These are phyloP conservation scores for Argyresthia goedartella DNA, from an alignment of 2,888 invertebrate genomes.

Conservation along the genomic window DNA sequence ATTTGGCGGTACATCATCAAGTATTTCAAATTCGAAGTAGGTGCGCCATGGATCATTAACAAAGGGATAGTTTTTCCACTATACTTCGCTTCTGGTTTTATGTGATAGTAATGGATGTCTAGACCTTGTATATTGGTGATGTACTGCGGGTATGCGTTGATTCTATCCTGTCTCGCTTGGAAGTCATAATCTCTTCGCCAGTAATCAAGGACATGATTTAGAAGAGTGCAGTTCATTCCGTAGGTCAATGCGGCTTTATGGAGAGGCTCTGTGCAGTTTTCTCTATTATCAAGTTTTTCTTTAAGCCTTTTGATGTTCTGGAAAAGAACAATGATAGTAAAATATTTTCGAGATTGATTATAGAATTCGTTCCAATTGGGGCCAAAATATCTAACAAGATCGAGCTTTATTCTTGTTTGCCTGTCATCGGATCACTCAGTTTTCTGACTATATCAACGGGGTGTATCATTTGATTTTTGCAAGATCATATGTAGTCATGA, in stretches of 20 bases:
- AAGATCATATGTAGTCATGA: too few species aligned
- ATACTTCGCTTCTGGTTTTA: slow-evolving; percentile 56
- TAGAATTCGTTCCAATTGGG: too few species aligned
- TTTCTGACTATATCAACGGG: too few species aligned
- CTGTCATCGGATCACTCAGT: too few species aligned
- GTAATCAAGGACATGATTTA: slow-evolving; percentile 77
- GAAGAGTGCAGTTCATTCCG: slow-evolving; percentile 81
- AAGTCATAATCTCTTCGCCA: slow-evolving; percentile 84
- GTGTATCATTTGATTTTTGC: too few species aligned
- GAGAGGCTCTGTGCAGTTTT: slow-evolving; percentile 50
- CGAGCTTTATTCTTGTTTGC: too few species aligned
- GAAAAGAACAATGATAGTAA: not conserved
- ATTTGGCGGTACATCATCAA: not conserved
- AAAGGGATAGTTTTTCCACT: slow-evolving; percentile 2
- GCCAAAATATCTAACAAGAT: not conserved
- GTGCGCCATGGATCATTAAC: slow-evolving; percentile 50
- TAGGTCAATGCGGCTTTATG: slow-evolving; percentile 81
- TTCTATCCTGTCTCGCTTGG: slow-evolving; percentile 71
- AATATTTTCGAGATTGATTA: too few species aligned
- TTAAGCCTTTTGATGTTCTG: not conserved
- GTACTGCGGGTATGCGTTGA: slow-evolving; percentile 84
- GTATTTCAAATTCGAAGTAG: slow-evolving; percentile 14
- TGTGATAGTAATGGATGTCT: slow-evolving; percentile 82
- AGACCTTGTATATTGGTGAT: slow-evolving; percentile 80
- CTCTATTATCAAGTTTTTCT: not conserved